A percentile compares a stretch with the other conserved stretches of the same genome.
These are phyloP conservation scores for Phenganax subtilis DNA, from an alignment of 92 coral and sea anemone genomes.

Conservation along the genomic window DNA sequence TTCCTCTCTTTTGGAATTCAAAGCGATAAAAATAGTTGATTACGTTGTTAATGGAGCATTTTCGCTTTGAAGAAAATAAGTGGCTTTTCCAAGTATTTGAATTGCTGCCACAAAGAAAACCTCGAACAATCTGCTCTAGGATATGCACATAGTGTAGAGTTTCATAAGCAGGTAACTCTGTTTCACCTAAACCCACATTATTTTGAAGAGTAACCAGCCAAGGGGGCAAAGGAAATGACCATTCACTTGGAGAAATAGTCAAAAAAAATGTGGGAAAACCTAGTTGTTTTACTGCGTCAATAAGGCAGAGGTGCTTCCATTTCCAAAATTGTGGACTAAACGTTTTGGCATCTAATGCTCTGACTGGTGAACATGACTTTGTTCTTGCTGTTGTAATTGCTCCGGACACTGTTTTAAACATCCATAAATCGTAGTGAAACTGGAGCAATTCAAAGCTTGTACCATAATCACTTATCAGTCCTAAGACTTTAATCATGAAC, in stretches of 20 bases:
- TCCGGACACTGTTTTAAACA: conserved; percentile 17
- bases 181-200: background rate
- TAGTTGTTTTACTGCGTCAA: conserved; percentile 15
- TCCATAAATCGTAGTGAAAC: background rate
- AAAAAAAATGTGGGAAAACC: background rate
- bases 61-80: too few species aligned
- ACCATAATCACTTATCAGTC: background rate
- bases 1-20: conserved; percentile 14
- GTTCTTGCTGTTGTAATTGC: conserved; percentile 4
- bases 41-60: background rate
- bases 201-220: background rate
- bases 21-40: background rate
- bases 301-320: conserved; percentile 5
- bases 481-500: background rate
- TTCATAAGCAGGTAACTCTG: background rate
- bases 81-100: conserved; percentile 1
- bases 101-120: conserved; percentile 33
- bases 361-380: background rate
- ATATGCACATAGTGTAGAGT: conserved; percentile 9
- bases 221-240: background rate
- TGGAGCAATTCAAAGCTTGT: background rate
- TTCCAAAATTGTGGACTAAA: background rate
- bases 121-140: background rate
- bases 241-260: background rate
- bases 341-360: background rate